These are phyloP conservation scores for Holacanthus passer DNA, from an alignment of 2,113 vertebrate species.

Conservation along the genomic window DNA sequence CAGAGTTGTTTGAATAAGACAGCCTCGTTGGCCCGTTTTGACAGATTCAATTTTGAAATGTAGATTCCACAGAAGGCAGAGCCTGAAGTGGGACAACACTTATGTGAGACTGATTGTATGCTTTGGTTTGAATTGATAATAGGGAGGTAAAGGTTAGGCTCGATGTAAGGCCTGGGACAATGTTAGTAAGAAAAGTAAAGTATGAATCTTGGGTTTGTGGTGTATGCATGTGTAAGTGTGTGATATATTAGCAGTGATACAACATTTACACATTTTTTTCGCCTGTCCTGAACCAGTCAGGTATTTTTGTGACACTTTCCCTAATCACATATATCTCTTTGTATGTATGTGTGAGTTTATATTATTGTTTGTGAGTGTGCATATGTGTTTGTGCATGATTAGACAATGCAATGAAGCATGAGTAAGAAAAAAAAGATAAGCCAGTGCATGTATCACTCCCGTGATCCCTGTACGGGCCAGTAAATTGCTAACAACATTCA, in stretches of 20 bases:
- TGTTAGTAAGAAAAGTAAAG: neutral
- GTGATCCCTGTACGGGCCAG: neutral
- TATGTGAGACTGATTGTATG: neutral
- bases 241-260: too few species aligned
- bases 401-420: neutral
- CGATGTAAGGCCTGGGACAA: neutral
- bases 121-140: neutral
- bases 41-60: neutral
- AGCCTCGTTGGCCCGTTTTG: neutral
- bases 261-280: too few species aligned
- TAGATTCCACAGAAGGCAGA: too few species aligned
- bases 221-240: neutral
- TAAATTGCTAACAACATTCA: neutral
- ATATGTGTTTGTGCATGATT: neutral
- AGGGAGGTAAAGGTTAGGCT: neutral
- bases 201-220: neutral
- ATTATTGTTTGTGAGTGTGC: too few species aligned
- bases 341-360: too few species aligned
- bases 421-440: neutral
- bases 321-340: neutral
- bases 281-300: too few species aligned
- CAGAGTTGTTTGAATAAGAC: neutral
- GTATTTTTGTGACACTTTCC: neutral
- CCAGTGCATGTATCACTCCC: too few species aligned
- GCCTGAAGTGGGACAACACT: neutral